These are phyloP conservation scores for Folsomia manolachei DNA, from an alignment of 2,888 invertebrate species.

Conservation along the genomic window DNA sequence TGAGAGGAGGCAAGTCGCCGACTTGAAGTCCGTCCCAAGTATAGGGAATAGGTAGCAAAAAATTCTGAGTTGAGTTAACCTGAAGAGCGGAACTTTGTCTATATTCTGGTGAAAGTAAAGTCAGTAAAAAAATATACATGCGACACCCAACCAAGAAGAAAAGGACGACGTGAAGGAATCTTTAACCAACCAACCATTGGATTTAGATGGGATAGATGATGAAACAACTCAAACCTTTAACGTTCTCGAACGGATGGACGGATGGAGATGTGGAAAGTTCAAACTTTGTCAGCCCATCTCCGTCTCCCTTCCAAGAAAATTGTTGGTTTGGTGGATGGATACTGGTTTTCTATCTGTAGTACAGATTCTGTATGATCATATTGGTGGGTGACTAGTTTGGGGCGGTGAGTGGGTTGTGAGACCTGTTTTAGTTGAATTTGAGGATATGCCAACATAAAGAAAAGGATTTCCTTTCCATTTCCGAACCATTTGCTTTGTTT, in stretches of 20 bases:
- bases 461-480: slow-evolving; percentile 46
- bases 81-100: neutral
- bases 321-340: neutral
- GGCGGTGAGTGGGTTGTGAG: neutral
- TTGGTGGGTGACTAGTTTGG: no score
- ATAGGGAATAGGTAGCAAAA: neutral
- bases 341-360: neutral
- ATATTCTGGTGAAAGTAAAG: neutral
- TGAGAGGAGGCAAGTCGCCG: neutral
- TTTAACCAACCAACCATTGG: neutral
- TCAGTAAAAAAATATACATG: neutral
- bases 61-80: neutral
- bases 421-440: neutral
- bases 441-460: slow-evolving; percentile 22
- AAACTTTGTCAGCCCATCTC: neutral
- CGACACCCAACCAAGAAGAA: neutral
- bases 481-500: slow-evolving; percentile 43
- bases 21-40: neutral
- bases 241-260: neutral
- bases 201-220: neutral
- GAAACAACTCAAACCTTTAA: neutral
- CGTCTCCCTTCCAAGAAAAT: neutral
- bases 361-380: neutral
- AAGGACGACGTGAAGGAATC: no score
- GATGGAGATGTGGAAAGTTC: neutral